Percentiles rank a stretch among this genome's conserved stretches.
These are phyloP conservation scores for Drosophila yooni DNA, from an alignment of 2,888 invertebrate genomes.

Conservation along the genomic window DNA sequence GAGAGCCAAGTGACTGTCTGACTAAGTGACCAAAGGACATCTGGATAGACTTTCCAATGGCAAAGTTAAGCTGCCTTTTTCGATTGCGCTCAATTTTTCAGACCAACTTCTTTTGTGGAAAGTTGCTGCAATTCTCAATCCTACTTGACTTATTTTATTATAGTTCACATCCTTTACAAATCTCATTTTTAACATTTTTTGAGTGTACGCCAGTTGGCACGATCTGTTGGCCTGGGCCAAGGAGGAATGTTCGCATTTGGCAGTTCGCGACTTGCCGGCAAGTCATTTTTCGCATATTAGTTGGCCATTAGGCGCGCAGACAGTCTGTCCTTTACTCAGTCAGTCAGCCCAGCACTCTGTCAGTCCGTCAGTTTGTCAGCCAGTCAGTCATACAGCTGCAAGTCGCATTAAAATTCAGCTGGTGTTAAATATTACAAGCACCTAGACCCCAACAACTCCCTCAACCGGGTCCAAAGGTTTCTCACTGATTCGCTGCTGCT, in stretches of 20 bases:
- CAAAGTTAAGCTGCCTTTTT: not conserved
- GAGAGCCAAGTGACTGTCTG: not conserved
- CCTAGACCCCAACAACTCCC: conserved; percentile 22
- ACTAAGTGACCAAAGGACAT: not conserved
- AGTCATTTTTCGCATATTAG: conserved; percentile 77
- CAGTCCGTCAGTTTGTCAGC: conserved; percentile 11
- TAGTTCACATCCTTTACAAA: not conserved
- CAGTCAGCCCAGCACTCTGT: conserved; percentile 31
- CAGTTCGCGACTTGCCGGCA: conserved; percentile 71
- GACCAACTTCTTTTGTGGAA: not conserved
- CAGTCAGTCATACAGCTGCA: conserved; percentile 40
- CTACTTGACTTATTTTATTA: not conserved
- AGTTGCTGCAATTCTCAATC: not conserved
- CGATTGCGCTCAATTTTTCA: not conserved
- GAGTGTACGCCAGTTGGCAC: conserved; percentile 42
- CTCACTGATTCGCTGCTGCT: conserved; percentile 69
- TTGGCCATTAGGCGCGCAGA: conserved; percentile 71
- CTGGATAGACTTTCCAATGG: not conserved
- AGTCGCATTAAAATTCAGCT: conserved; percentile 77
- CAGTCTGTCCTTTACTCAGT: conserved; percentile 31
- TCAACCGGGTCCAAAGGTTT: conserved; percentile 61
- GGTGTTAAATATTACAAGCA: conserved; percentile 77
- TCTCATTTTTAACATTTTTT: not conserved
- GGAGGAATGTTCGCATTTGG: conserved; percentile 25
- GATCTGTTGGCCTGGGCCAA: conserved; percentile 36